phyloP scores from a whole-genome alignment of 92 coral and sea anemone genomes.

The Parazoanthus darwini region DNA sequence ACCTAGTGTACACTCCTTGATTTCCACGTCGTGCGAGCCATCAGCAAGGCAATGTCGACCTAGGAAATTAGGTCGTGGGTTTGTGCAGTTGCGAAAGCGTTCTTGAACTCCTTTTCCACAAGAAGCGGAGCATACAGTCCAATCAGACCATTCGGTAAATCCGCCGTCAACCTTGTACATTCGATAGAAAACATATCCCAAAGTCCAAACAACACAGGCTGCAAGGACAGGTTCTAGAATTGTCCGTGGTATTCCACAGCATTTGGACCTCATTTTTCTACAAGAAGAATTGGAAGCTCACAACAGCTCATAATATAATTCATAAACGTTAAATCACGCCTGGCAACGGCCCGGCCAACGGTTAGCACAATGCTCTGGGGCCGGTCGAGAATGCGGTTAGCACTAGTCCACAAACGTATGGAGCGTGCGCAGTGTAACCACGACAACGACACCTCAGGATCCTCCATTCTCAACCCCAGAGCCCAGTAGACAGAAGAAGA shows the following conservation, averaged over 20 bases:
- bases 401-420: too few species aligned
- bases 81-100: conserved; percentile 35
- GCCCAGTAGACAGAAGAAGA: too few species aligned
- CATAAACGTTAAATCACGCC: neutral
- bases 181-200: neutral
- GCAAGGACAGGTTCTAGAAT: neutral
- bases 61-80: conserved; percentile 31
- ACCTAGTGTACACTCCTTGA: neutral
- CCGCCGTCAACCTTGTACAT: conserved; percentile 29
- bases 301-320: too few species aligned
- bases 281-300: neutral
- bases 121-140: conserved; percentile 18
- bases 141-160: conserved; percentile 28
- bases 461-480: too few species aligned
- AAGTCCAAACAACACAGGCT: neutral
- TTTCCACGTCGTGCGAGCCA: conserved; percentile 22
- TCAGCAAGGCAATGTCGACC: conserved; percentile 32
- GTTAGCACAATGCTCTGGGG: too few species aligned
- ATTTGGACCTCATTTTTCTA: neutral
- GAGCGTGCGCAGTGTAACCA: too few species aligned
- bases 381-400: too few species aligned
- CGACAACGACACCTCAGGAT: too few species aligned
- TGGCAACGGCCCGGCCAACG: too few species aligned
- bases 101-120: conserved; percentile 16
- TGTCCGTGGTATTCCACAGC: neutral